Evolutionary conservation across 2,888 invertebrate genomes (phyloP).

Genomic region (Nemapogon koenigi): DNA sequence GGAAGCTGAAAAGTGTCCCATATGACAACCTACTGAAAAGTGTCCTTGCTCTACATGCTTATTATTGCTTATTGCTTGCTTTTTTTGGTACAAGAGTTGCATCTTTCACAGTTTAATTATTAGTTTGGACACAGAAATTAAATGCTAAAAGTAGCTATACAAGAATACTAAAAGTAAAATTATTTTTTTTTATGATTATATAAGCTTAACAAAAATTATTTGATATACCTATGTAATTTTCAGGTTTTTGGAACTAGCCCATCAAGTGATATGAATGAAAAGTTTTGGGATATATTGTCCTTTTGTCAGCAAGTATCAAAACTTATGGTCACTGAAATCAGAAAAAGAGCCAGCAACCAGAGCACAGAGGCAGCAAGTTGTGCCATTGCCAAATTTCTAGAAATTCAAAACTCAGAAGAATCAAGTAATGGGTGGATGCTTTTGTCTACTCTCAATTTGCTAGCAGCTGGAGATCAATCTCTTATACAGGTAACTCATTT

Average conservation of each 20-base stretch:
- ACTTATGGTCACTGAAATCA: conserved; percentile 96
- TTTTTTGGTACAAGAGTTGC: too few relatives aligned
- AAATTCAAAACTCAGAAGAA: conserved; percentile 94
- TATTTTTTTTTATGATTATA: too few relatives aligned
- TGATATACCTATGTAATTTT: neutral
- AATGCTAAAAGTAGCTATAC: too few relatives aligned
- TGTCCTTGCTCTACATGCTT: too few relatives aligned
- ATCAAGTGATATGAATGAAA: conserved; percentile 95
- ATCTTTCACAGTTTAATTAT: neutral
- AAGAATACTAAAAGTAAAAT: too few relatives aligned
- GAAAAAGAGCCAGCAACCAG: conserved; percentile 94
- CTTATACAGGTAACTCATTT: conserved; percentile 94
- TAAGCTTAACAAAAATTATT: neutral
- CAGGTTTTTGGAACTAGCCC: conserved; percentile 94
- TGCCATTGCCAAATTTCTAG: conserved; percentile 95
- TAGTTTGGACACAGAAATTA: too few relatives aligned
- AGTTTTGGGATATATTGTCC: conserved; percentile 94
- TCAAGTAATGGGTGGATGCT: conserved; percentile 98
- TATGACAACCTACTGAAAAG: too few relatives aligned
- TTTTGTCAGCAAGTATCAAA: conserved; percentile 95
- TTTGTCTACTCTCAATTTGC: conserved; percentile 86
- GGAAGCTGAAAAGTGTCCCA: too few relatives aligned
- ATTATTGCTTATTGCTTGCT: too few relatives aligned
- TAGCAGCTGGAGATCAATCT: conserved; percentile 89
- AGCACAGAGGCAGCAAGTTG: conserved; percentile 95